Evolutionary conservation across 2,797 vertebrate genomes (phyloP).

Genomic region (Typhlichthys eigenmanni): DNA sequence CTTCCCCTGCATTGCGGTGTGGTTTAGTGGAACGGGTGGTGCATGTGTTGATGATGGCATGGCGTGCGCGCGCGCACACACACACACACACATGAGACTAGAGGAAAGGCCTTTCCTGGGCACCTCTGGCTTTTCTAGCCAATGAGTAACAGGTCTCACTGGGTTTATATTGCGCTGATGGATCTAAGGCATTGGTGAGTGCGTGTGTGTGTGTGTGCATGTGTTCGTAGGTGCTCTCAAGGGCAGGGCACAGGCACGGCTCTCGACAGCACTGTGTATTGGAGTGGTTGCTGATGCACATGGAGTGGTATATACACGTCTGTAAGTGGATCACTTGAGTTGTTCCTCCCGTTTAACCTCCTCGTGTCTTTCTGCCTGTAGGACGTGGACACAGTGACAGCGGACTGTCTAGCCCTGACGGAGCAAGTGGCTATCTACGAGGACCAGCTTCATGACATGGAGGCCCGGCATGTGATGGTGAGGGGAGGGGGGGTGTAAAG

Average conservation of each 20-base stretch:
- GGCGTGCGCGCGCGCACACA: too few species aligned
- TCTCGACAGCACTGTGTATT: too few species aligned
- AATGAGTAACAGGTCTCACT: slow-evolving; percentile 23
- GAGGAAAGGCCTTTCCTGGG: slow-evolving; percentile 2
- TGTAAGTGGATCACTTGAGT: slow-evolving; percentile 6
- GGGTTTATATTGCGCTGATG: background rate
- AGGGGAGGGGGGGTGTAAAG: slow-evolving; percentile 31
- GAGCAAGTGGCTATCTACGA: slow-evolving; percentile 78
- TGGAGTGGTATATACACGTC: background rate
- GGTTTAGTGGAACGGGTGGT: slow-evolving; percentile 54
- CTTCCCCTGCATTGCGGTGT: slow-evolving; percentile 68
- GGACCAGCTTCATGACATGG: slow-evolving; percentile 73
- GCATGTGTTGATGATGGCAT: slow-evolving; percentile 30
- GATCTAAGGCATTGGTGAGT: background rate
- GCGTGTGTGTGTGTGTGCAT: background rate
- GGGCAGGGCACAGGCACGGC: background rate
- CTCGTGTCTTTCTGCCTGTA: slow-evolving; percentile 52
- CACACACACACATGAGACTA: too few species aligned
- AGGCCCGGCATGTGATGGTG: slow-evolving; percentile 70
- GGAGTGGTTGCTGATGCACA: background rate
- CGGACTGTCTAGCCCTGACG: slow-evolving; percentile 77
- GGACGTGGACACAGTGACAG: slow-evolving; percentile 74
- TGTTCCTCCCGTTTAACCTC: slow-evolving; percentile 33
- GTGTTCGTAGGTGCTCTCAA: background rate
- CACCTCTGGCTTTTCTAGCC: slow-evolving; percentile 31